Conservation (phyloP, 2,113 vertebrate genomes). For the Barnardius zonarius region DNA sequence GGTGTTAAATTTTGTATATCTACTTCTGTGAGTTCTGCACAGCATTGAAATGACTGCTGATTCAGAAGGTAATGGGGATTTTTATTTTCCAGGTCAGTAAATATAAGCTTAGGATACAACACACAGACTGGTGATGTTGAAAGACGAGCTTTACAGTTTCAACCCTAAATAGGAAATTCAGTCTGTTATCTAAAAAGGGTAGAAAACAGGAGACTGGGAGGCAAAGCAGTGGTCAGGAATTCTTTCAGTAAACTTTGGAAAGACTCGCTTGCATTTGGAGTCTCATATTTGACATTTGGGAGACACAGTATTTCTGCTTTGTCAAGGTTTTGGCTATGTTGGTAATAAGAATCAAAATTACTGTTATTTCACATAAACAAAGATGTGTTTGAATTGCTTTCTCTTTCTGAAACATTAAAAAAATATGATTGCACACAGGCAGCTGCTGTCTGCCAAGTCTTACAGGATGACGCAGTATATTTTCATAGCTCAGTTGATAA, state of each 20-base stretch:
- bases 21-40: conserved; percentile 13
- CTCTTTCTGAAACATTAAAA: not conserved
- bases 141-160: conserved; percentile 23
- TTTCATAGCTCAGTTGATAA: not conserved
- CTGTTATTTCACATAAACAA: not conserved
- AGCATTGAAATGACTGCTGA: conserved; percentile 50
- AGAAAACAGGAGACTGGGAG: not conserved
- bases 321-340: not conserved
- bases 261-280: not conserved
- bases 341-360: not conserved
- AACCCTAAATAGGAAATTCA: not conserved
- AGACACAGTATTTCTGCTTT: not conserved
- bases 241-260: not conserved
- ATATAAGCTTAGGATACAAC: conserved; percentile 43
- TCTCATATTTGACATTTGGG: not conserved
- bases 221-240: not conserved
- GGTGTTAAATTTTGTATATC: conserved; percentile 25
- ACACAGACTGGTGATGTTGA: conserved; percentile 11
- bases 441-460: not conserved
- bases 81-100: conserved; percentile 60
- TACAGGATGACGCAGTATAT: not conserved
- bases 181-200: not conserved
- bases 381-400: not conserved
- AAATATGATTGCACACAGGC: not conserved
- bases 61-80: conserved; percentile 37